phyloP scores from a whole-genome alignment of 35 echinoderm and acorn worm species.

The Amphiura filiformis region DNA sequence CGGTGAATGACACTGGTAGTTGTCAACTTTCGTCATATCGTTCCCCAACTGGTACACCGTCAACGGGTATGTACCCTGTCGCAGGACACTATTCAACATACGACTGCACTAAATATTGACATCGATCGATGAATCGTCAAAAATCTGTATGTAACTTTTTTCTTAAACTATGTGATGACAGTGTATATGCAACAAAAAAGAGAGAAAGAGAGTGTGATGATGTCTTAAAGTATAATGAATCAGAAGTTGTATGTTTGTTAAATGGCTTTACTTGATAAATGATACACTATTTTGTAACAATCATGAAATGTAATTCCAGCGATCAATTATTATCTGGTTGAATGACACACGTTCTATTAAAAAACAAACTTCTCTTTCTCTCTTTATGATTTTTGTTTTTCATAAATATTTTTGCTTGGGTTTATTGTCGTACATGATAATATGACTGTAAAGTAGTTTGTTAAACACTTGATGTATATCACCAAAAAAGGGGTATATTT shows the following conservation, averaged over 20 bases:
- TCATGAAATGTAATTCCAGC: too few relatives aligned
- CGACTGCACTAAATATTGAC: conserved; percentile 60
- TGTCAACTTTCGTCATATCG: conserved; percentile 61
- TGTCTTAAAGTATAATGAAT: background rate
- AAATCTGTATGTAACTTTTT: background rate
- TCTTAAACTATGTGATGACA: background rate
- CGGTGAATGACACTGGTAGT: conserved; percentile 75
- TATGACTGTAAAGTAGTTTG: background rate
- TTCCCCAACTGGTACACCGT: conserved; percentile 44
- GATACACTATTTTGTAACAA: too few relatives aligned
- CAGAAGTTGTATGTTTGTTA: too few relatives aligned
- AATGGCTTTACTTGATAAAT: background rate
- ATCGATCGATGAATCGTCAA: background rate
- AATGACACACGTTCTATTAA: too few relatives aligned
- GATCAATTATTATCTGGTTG: too few relatives aligned
- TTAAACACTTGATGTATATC: background rate
- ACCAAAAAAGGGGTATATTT: background rate
- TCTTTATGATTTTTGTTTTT: background rate
- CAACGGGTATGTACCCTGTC: conserved; percentile 63
- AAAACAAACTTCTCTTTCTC: conserved; percentile 5
- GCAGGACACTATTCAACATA: conserved; percentile 78
- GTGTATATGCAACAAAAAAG: conserved; percentile 3
- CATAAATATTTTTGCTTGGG: background rate
- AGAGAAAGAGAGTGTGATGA: background rate
- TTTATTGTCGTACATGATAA: background rate